Evolutionary conservation across 1,140 invertebrate genomes (phyloP).

Genomic region (Eurosta solidaginis): DNA sequence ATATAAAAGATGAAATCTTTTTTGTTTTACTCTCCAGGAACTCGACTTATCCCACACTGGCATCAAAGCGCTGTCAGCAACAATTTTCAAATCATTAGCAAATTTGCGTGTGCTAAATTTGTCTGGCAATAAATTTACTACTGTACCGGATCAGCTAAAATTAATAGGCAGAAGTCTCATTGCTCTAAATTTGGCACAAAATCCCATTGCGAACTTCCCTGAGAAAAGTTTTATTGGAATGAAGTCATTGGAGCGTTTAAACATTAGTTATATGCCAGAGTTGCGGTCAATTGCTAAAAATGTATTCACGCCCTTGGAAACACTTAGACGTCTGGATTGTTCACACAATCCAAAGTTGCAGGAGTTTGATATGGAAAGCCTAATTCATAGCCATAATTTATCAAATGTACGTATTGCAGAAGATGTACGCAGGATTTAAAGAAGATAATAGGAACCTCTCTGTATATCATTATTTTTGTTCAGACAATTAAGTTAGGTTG

Average conservation of each 20-base stretch:
- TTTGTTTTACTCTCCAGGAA: slow-evolving; percentile 57
- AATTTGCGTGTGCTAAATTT: slow-evolving; percentile 64
- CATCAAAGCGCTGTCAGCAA: slow-evolving; percentile 61
- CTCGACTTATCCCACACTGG: slow-evolving; percentile 66
- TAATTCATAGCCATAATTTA: slow-evolving; percentile 42
- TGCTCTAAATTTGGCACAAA: slow-evolving; percentile 65
- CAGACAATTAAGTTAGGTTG: too few species aligned
- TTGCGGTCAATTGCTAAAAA: slow-evolving; percentile 63
- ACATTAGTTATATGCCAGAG: slow-evolving; percentile 63
- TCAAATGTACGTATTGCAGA: slow-evolving; percentile 35
- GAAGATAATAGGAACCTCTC: neutral
- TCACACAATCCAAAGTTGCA: slow-evolving; percentile 48
- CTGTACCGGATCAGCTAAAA: slow-evolving; percentile 63
- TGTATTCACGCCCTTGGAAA: slow-evolving; percentile 61
- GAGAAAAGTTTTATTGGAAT: slow-evolving; percentile 65
- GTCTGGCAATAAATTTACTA: slow-evolving; percentile 64
- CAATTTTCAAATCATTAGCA: slow-evolving; percentile 59
- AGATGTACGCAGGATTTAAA: neutral
- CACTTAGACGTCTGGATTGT: slow-evolving; percentile 47
- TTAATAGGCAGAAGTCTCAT: slow-evolving; percentile 62
- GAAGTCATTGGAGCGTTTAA: slow-evolving; percentile 62
- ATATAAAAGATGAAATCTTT: neutral
- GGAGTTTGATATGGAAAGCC: slow-evolving; percentile 41
- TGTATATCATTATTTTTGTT: neutral
- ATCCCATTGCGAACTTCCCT: slow-evolving; percentile 63